Conservation (phyloP, 2,888 invertebrate species). For the Alloplasta piceator region DNA sequence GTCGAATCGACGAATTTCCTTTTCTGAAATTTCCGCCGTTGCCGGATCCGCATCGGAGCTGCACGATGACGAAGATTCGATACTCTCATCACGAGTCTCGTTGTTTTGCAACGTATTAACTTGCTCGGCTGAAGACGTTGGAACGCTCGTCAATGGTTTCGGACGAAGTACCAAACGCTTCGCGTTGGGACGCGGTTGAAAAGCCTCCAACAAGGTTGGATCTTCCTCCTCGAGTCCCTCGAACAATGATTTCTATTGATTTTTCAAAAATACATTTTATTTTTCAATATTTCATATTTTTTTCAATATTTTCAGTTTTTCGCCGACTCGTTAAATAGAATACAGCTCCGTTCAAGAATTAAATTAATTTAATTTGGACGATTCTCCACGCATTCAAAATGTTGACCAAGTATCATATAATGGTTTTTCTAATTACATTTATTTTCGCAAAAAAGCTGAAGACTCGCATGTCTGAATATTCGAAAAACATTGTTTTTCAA, state of each 20-base stretch:
- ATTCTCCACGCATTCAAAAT: no score
- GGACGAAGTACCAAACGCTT: constrained; percentile 90
- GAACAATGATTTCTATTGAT: constrained; percentile 89
- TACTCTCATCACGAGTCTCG: constrained; percentile 49
- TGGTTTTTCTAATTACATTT: no score
- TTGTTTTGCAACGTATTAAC: constrained; percentile 49
- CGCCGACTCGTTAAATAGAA: no score
- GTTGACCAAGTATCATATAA: no score
- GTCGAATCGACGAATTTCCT: constrained; percentile 63
- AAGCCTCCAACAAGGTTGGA: constrained; percentile 85
- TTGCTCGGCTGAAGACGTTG: constrained; percentile 43
- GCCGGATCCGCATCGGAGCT: constrained; percentile 53
- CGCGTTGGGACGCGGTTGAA: constrained; percentile 86
- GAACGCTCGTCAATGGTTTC: constrained; percentile 74
- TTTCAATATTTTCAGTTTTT: not conserved
- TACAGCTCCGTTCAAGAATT: no score
- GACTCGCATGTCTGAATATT: no score
- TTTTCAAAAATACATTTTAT: not conserved
- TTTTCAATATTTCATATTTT: not conserved
- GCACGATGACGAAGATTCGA: constrained; percentile 48
- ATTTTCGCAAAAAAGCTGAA: no score
- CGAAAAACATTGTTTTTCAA: no score
- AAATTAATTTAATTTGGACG: not conserved
- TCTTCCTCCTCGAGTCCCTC: constrained; percentile 94
- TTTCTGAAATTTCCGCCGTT: constrained; percentile 63